Base-by-base conservation (phyloP, 2,797 vertebrate species). In the Eulemur coronatus region DNA sequence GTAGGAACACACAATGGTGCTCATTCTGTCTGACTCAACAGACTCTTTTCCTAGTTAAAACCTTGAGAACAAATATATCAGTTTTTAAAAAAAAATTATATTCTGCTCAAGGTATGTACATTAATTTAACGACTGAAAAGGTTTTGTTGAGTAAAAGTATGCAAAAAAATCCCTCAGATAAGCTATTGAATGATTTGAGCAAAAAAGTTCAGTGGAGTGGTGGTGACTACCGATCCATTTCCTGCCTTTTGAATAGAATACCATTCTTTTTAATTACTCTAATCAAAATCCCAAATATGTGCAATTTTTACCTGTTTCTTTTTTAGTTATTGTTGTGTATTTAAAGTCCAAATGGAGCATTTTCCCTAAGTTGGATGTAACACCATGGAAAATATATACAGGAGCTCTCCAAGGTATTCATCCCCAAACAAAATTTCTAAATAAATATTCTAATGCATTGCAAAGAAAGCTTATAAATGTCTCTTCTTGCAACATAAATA, bases 71-170 rank as follows among this genome's bases (percentile, higher is more conserved):
- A 94, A 92, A 91, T 61, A 63, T 30, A 93, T 46, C 35, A 84
- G 22, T 73, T 22, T 91, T 57, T 12, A 92, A 75, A 93, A 87
- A 92, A n/a, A 75, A 93, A 91, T 94, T 96, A 87, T 96, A 94
- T 96, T 97, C 84, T 84, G 65, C 55, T 95, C 70, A 95, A 89
- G 50, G 75, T 63, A 35, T 91, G 35, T 96, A 85, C 55, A 72
- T 96, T 97, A 92, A 96, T 95, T 97, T 97, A 95, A 96, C 91
- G 67, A 97, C 43, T 95, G 43, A 96, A 96, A 95, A 97, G 38
- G 15, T 97, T 94, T 89, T 96, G 43, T 92, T 96, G 59, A 96
- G 46, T 88, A 76, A 96, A 93, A 96, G 41, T 93, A 81, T 73
- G 76, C 43, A 84, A 65, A 97, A 94, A 97, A 94, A 89, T 97